Evolutionary conservation across 1,140 invertebrate species (phyloP).

Genomic region (Drosophila mayri): DNA sequence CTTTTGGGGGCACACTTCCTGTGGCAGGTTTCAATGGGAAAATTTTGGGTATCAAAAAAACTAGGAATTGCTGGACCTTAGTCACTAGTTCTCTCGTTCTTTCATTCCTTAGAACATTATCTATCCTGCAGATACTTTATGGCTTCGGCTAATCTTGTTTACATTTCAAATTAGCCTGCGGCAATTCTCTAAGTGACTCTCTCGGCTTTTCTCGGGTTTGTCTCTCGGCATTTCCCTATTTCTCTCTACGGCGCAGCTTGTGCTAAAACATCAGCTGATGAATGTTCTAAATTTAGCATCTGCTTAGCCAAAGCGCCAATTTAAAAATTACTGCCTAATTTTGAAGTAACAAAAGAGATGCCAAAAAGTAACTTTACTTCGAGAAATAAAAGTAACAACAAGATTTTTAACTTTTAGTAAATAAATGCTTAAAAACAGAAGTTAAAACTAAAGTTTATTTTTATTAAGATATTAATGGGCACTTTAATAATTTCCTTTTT

Average conservation of each 20-base stretch:
- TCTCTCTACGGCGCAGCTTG: constrained; percentile 36
- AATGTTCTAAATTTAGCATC: constrained; percentile 50
- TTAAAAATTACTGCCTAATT: constrained; percentile 1
- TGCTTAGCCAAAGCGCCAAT: background rate
- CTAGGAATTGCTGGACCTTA: background rate
- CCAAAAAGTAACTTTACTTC: no score
- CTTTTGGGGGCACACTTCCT: constrained; percentile 31
- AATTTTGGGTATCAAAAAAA: background rate
- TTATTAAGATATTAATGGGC: rapidly evolving
- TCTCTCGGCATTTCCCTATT: constrained; percentile 1
- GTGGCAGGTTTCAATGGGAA: background rate
- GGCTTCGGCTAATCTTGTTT: constrained; percentile 61
- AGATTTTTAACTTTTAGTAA: no score
- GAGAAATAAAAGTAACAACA: background rate
- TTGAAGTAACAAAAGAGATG: background rate
- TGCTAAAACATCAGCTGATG: constrained; percentile 63
- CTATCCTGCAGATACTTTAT: constrained; percentile 39
- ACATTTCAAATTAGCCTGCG: constrained; percentile 58
- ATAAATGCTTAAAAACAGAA: background rate
- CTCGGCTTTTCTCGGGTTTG: background rate
- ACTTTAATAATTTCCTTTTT: no score
- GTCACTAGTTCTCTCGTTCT: background rate
- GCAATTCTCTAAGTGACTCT: constrained; percentile 24
- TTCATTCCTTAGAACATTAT: background rate
- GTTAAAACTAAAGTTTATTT: background rate